These are phyloP conservation scores for Microtus pennsylvanicus DNA, from an alignment of 2,113 vertebrate species.

Conservation along the genomic window DNA sequence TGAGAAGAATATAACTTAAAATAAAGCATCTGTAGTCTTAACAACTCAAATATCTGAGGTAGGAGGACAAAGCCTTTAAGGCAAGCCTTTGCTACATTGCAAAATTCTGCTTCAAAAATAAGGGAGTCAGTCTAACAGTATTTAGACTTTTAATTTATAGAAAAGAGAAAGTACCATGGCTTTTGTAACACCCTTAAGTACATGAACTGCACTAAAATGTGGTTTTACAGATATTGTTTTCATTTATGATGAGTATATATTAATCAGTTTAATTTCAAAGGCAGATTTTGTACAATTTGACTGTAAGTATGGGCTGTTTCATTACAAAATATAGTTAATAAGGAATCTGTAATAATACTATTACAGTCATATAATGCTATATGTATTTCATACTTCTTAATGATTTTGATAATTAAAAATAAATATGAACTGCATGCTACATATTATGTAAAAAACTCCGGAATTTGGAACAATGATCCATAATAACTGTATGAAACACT, in stretches of 20 bases:
- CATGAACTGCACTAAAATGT: background rate
- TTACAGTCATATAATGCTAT: background rate
- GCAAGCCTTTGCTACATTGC: background rate
- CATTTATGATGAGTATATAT: background rate
- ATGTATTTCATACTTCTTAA: slow-evolving; percentile 23
- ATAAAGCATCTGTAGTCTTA: background rate
- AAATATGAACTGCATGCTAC: background rate
- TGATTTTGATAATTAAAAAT: background rate
- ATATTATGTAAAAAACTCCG: background rate
- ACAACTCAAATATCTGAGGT: background rate
- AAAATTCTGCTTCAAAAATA: background rate
- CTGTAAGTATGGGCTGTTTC: background rate
- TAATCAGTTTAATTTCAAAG: background rate
- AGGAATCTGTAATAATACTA: background rate
- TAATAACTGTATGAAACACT: background rate
- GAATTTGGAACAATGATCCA: background rate
- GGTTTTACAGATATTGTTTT: background rate
- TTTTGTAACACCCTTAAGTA: background rate
- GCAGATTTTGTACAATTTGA: background rate
- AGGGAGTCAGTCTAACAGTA: background rate
- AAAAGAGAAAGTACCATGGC: background rate
- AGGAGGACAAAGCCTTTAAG: too few species aligned
- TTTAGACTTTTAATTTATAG: background rate
- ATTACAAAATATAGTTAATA: background rate
- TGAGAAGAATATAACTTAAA: background rate